Evolutionary conservation across 2,888 invertebrate species (phyloP).

Genomic region (Eilema caniola): DNA sequence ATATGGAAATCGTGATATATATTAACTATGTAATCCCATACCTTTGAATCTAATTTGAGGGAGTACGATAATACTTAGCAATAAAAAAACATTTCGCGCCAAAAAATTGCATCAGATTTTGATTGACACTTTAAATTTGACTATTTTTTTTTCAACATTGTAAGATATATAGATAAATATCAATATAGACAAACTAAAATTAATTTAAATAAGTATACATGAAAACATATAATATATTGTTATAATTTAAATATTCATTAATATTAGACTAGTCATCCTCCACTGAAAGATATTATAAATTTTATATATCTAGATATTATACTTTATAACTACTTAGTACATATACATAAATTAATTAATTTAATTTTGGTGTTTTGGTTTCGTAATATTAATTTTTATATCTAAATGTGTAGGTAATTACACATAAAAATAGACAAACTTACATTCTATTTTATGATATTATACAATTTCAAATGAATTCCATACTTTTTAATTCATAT

Average conservation of each 20-base stretch:
- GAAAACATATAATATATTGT: slow-evolving; percentile 28
- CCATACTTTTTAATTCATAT: not conserved
- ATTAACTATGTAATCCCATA: not conserved
- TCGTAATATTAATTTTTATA: slow-evolving; percentile 39
- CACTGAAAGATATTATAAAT: slow-evolving; percentile 13
- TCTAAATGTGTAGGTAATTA: slow-evolving; percentile 18
- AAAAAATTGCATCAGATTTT: not conserved
- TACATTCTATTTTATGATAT: slow-evolving; percentile 12
- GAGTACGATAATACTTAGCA: not conserved
- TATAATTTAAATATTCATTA: slow-evolving; percentile 18
- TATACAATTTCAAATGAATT: not conserved
- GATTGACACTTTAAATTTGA: not conserved
- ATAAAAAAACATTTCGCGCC: not conserved
- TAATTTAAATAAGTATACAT: not conserved
- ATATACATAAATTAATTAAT: slow-evolving; percentile 36
- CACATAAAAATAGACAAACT: slow-evolving; percentile 23
- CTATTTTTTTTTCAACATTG: not conserved
- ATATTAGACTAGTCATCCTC: slow-evolving; percentile 24
- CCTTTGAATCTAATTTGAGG: no score
- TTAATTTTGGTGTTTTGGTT: slow-evolving; percentile 64
- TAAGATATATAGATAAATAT: slow-evolving; percentile 6
- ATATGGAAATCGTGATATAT: no score
- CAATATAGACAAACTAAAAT: slow-evolving; percentile 23
- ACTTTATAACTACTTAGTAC: no score
- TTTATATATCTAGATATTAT: slow-evolving; percentile 17